Evolutionary conservation across 1,140 invertebrate species (phyloP), one percentile per base, ranked within the genome.

Genomic region (Drosophila subobscura): DNA sequence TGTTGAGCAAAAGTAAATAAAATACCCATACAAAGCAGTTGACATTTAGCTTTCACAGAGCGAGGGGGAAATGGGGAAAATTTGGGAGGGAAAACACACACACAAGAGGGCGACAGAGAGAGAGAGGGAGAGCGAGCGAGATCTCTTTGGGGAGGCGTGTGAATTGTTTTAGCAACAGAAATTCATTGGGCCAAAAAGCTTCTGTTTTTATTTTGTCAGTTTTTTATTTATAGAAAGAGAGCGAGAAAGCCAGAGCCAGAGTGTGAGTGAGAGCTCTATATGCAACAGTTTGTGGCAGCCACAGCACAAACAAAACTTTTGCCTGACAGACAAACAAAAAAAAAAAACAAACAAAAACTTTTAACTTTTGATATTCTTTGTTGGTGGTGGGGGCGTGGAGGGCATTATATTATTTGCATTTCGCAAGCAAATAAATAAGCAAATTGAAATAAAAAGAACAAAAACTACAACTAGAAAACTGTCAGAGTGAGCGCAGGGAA

Each of bases 401-500:
- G 41, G 49, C 41, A 66, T 42, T 61, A 72, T 80, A 80, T 57
- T 72, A 79, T 79, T 80, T 80, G 59, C 74, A 65, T 73, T 70
- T 68, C 7, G 50, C 63, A 56, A 25, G 33, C 45, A 70, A 68
- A 72, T 73, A 73, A 73, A 64, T 54, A 75, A 75, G 60, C 72
- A 67, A 75, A 67, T 74, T 63, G 47, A 65, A 75, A 75, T 53
- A 75, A 57, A 46, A 20, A 50, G 58, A 20, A 37, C 47, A 59
- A 75, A 56, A 54, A 59, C 51, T 53, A 27, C 54, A 76, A 50
- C 56, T 77, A 63, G 63, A 52, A 73, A 72, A 41, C 58, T 71
- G 63, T 41, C 27, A 61, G 37, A 47, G 16, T 20, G 16, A 57
- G 58, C n/a, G 41, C 37, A 40, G 5, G 10, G 4, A 2, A 12